These are phyloP conservation scores for Vanessa tameamea DNA, from an alignment of 1,140 invertebrate species.

Conservation along the genomic window DNA sequence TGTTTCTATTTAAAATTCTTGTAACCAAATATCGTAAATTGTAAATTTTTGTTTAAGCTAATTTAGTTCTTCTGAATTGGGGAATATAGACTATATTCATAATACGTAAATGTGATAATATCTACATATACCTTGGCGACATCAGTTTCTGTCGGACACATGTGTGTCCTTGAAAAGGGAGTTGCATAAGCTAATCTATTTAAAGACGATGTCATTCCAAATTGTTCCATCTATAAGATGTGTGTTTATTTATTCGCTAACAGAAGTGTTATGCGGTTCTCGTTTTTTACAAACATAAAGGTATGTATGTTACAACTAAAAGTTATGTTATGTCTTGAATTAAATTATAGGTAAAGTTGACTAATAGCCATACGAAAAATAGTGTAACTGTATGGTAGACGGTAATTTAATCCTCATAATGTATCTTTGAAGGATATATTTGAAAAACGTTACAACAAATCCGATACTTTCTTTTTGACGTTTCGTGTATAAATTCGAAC, in stretches of 20 bases:
- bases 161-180: constrained; percentile 39
- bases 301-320: too few relatives aligned
- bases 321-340: too few relatives aligned
- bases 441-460: constrained; percentile 37
- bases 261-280: not conserved
- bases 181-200: constrained; percentile 36
- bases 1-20: constrained; percentile 31
- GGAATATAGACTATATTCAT: not conserved
- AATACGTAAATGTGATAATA: not conserved
- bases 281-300: not conserved
- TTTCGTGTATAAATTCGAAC: constrained; percentile 68
- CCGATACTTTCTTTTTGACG: constrained; percentile 66
- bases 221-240: not conserved
- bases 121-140: constrained; percentile 25
- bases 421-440: too few relatives aligned
- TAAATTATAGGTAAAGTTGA: too few relatives aligned
- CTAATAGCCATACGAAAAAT: too few relatives aligned
- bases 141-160: constrained; percentile 34
- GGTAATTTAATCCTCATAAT: too few relatives aligned
- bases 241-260: not conserved
- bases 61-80: not conserved
- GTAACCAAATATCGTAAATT: constrained; percentile 12
- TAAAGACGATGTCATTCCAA: constrained; percentile 18
- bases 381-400: too few relatives aligned
- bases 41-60: not conserved